Evolutionary conservation across 2,888 invertebrate genomes (phyloP).

Genomic region (Allolobophora icterica): DNA sequence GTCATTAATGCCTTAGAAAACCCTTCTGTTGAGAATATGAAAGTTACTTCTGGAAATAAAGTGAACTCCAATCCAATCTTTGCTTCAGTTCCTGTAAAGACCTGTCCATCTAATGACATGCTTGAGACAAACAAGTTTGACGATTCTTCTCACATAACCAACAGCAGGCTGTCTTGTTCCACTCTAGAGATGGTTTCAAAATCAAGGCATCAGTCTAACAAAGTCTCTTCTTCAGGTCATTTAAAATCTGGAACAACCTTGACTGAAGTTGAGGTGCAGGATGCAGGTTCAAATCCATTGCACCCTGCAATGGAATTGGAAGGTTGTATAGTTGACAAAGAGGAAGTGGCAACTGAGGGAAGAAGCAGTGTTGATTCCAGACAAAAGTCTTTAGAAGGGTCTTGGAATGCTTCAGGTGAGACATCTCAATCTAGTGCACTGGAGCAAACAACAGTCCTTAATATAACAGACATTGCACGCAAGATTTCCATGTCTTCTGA

Average conservation of each 20-base stretch:
- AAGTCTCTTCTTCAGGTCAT: background rate
- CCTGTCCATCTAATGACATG: background rate
- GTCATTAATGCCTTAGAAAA: background rate
- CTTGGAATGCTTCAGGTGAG: background rate
- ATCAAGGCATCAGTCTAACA: background rate
- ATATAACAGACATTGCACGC: constrained; percentile 18
- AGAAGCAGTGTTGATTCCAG: background rate
- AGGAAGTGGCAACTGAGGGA: background rate
- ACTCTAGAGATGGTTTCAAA: background rate
- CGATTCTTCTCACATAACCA: background rate
- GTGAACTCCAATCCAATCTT: background rate
- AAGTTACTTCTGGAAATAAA: background rate
- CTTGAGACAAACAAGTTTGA: background rate
- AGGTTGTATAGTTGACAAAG: background rate
- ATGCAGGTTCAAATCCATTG: background rate
- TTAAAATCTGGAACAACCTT: background rate
- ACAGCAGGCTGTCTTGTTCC: background rate
- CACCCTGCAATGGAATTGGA: background rate
- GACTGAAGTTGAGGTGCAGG: background rate
- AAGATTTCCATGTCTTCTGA: constrained; percentile 24
- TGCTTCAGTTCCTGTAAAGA: background rate
- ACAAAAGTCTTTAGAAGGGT: constrained; percentile 13
- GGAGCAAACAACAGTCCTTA: constrained; percentile 6
- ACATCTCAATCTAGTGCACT: background rate
- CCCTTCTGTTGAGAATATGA: constrained; percentile 1